phyloP scores from a whole-genome alignment of 2,888 invertebrate genomes.

The Protophormia terraenovae region DNA sequence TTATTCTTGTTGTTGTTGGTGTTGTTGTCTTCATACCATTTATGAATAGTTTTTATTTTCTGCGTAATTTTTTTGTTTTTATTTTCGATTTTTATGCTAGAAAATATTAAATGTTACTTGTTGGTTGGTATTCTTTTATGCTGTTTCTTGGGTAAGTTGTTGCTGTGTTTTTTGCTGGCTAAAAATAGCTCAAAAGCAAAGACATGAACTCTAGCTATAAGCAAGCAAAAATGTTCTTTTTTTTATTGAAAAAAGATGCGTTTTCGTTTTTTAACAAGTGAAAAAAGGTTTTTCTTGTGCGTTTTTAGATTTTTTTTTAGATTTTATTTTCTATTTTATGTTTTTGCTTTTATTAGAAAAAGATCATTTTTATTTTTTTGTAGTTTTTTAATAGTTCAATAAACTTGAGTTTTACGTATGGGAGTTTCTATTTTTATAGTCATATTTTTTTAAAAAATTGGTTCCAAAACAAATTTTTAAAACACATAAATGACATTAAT shows the following conservation, averaged over 20 bases:
- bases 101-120: slow-evolving; percentile 54
- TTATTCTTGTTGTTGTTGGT: neutral
- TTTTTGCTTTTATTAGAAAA: neutral
- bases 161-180: slow-evolving; percentile 20
- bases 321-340: neutral
- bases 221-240: neutral
- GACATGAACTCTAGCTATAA: slow-evolving; percentile 7
- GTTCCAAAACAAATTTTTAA: neutral
- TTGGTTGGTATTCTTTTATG: too few relatives aligned
- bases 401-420: slow-evolving; percentile 52
- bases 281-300: slow-evolving; percentile 54
- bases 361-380: slow-evolving; percentile 32
- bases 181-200: slow-evolving; percentile 53
- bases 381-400: slow-evolving; percentile 57
- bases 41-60: slow-evolving; percentile 39
- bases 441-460: neutral
- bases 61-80: slow-evolving; percentile 13
- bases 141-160: neutral
- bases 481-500: slow-evolving; percentile 44
- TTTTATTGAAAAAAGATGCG: slow-evolving; percentile 20
- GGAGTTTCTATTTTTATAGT: slow-evolving; percentile 15
- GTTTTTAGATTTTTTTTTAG: neutral
- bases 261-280: slow-evolving; percentile 54
- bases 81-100: slow-evolving; percentile 42
- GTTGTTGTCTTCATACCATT: slow-evolving; percentile 37